phyloP scores from a whole-genome alignment of 1,140 invertebrate genomes.

The Ephestia elutella region DNA sequence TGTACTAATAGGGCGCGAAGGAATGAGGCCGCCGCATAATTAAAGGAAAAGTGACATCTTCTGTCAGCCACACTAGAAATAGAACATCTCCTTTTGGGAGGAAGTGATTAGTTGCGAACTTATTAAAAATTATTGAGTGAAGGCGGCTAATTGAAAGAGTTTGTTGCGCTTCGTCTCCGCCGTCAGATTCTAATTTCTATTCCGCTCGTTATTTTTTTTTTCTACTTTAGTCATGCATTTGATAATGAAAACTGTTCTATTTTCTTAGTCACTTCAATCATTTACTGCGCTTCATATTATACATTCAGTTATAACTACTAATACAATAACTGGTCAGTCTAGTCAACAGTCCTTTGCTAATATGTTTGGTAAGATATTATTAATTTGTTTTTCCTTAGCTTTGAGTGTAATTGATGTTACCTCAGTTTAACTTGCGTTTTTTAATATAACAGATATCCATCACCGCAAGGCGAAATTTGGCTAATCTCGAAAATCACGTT shows the following conservation, averaged over 20 bases:
- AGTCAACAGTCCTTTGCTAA: too few relatives aligned
- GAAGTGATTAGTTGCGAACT: slow-evolving; percentile 68
- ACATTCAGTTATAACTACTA: too few relatives aligned
- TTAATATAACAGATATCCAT: not conserved
- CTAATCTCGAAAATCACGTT: slow-evolving; percentile 13
- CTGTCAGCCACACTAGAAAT: slow-evolving; percentile 65
- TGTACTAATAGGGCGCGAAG: slow-evolving; percentile 73
- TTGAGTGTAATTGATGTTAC: too few relatives aligned
- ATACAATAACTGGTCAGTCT: too few relatives aligned
- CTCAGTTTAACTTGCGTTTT: too few relatives aligned
- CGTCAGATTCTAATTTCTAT: slow-evolving; percentile 11
- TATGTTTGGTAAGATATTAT: too few relatives aligned
- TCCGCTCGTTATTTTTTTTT: not conserved
- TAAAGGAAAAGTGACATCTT: slow-evolving; percentile 72
- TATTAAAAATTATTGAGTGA: slow-evolving; percentile 74
- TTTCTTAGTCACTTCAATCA: too few relatives aligned
- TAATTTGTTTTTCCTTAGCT: too few relatives aligned
- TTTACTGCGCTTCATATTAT: too few relatives aligned
- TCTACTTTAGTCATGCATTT: too few relatives aligned
- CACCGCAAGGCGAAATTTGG: not conserved
- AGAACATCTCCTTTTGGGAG: slow-evolving; percentile 61
- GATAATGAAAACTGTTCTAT: too few relatives aligned
- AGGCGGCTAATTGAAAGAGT: slow-evolving; percentile 62
- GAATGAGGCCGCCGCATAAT: slow-evolving; percentile 68
- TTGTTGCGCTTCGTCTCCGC: slow-evolving; percentile 29